A percentile compares a stretch with the other conserved stretches of the same genome.
Evolutionary conservation across 2,113 vertebrate species (phyloP).

Genomic region (Anhinga rufa): DNA sequence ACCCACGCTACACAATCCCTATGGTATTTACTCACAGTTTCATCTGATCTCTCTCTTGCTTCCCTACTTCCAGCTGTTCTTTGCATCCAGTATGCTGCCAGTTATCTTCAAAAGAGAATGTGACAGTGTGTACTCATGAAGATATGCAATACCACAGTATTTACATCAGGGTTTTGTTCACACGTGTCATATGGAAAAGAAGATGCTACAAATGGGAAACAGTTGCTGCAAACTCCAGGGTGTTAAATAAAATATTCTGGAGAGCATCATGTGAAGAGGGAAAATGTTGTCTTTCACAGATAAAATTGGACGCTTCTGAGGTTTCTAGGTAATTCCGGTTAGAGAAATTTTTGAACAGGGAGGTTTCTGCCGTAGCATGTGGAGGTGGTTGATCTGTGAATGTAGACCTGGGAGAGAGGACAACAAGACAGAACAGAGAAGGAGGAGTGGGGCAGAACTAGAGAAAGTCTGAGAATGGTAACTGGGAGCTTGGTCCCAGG

Average conservation of each 20-base stretch:
- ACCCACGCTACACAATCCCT: neutral
- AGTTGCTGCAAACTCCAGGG: neutral
- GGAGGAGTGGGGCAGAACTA: neutral
- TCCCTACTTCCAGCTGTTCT: constrained; percentile 25
- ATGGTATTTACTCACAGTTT: neutral
- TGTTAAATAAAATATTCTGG: neutral
- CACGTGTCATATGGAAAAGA: neutral
- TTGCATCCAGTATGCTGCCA: neutral
- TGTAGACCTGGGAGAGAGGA: neutral
- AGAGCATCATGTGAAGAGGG: neutral
- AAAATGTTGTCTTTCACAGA: neutral
- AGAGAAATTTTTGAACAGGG: neutral
- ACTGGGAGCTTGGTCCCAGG: neutral
- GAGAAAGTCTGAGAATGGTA: neutral
- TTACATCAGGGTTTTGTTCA: constrained; percentile 16
- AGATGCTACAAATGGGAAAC: constrained; percentile 3
- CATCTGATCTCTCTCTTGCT: neutral
- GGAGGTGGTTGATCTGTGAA: neutral
- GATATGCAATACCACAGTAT: neutral
- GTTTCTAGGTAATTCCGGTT: neutral
- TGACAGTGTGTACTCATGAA: neutral
- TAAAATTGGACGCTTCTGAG: neutral
- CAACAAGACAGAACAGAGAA: neutral
- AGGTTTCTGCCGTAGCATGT: neutral
- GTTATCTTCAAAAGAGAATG: constrained; percentile 40